phyloP scores from a whole-genome alignment of 2,888 invertebrate genomes.

The Leptinotarsa juncta region DNA sequence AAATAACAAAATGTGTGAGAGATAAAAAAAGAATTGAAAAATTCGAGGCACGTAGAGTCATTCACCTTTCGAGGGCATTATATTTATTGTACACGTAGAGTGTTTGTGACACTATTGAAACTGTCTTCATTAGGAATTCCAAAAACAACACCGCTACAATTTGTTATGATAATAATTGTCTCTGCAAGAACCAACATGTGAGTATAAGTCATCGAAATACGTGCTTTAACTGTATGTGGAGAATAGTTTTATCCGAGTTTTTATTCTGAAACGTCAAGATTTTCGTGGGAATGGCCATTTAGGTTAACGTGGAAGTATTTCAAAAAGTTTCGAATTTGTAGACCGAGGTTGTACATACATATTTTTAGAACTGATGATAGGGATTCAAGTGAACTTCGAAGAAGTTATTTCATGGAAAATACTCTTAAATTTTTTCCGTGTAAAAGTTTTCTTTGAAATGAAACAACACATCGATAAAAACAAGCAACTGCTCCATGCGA shows the following conservation, averaged over 20 bases:
- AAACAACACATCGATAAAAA: too few species aligned
- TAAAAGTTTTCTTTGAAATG: too few species aligned
- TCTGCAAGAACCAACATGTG: slow-evolving; percentile 8
- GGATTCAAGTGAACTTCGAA: too few species aligned
- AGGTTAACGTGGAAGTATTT: too few species aligned
- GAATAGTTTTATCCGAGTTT: background rate
- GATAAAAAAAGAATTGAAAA: slow-evolving; percentile 44
- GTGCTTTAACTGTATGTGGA: slow-evolving; percentile 4
- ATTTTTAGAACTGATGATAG: too few species aligned
- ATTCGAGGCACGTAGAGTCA: slow-evolving; percentile 49
- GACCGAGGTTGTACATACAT: too few species aligned
- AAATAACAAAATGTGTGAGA: slow-evolving; percentile 39
- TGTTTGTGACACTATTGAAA: slow-evolving; percentile 29
- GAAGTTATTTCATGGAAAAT: too few species aligned
- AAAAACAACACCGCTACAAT: slow-evolving; percentile 30
- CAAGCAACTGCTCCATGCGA: too few species aligned
- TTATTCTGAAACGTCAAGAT: background rate
- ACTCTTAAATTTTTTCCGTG: too few species aligned
- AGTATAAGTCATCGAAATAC: slow-evolving; percentile 19
- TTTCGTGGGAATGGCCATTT: slow-evolving; percentile 1
- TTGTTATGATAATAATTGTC: slow-evolving; percentile 16
- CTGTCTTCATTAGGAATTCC: slow-evolving; percentile 31
- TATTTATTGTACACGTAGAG: slow-evolving; percentile 24
- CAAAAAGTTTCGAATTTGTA: too few species aligned
- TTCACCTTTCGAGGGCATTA: slow-evolving; percentile 48